A percentile compares a stretch with the other conserved stretches of the same genome.
Conservation (phyloP, 2,113 vertebrate species). For the Morone chrysops region DNA sequence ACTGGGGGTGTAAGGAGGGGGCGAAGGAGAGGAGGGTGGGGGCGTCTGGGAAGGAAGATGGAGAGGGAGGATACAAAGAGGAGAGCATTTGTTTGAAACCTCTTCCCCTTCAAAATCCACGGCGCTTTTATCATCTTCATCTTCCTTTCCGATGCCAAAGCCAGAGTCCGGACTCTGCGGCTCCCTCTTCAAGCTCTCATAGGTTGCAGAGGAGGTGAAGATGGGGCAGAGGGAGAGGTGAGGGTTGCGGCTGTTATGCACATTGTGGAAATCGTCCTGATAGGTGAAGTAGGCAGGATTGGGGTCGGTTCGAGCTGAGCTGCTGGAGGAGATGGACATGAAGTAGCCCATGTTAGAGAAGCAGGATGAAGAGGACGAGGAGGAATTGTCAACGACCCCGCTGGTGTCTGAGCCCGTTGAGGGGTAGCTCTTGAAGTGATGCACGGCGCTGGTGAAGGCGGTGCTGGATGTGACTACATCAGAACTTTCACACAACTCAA, state of each 20-base stretch:
- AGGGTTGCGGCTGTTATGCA: not conserved
- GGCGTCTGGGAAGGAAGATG: not conserved
- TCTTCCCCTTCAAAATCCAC: not conserved
- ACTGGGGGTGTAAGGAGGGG: slow-evolving; percentile 10
- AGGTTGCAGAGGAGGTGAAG: slow-evolving; percentile 14
- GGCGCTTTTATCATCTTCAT: not conserved
- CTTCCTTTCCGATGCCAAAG: slow-evolving; percentile 56
- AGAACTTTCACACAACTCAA: slow-evolving; percentile 69
- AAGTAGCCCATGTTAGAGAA: slow-evolving; percentile 85
- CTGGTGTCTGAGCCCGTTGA: slow-evolving; percentile 17
- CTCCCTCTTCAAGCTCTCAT: slow-evolving; percentile 65
- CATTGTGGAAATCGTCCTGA: slow-evolving; percentile 25
- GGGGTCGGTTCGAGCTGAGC: slow-evolving; percentile 39
- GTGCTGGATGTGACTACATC: slow-evolving; percentile 1
- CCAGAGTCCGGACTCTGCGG: slow-evolving; percentile 78
- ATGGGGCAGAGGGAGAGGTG: slow-evolving; percentile 22
- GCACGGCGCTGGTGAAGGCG: slow-evolving; percentile 29
- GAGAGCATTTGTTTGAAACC: not conserved
- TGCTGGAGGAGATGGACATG: slow-evolving; percentile 62
- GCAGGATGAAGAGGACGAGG: slow-evolving; percentile 61
- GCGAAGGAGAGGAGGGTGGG: not conserved
- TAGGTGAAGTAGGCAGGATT: slow-evolving; percentile 76
- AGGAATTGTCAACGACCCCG: slow-evolving; percentile 15
- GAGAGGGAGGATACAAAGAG: slow-evolving; percentile 43
- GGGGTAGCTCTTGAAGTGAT: not conserved